These are phyloP conservation scores for Origma solitaria DNA, from an alignment of 2,113 vertebrate genomes.

Conservation along the genomic window DNA sequence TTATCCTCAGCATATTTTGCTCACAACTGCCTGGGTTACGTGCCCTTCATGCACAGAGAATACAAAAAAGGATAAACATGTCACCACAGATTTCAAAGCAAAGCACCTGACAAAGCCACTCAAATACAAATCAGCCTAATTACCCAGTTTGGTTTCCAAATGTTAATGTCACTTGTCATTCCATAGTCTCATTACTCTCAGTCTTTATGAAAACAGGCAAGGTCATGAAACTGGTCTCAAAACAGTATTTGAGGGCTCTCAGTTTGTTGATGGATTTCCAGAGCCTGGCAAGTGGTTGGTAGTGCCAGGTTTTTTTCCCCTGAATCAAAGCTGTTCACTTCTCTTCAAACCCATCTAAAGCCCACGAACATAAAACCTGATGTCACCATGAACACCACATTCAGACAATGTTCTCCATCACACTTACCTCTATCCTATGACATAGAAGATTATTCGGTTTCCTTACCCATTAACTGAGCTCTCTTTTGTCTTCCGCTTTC, in stretches of 20 bases:
- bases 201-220: neutral
- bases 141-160: constrained; percentile 15
- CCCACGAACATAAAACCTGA: neutral
- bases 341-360: neutral
- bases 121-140: constrained; percentile 16
- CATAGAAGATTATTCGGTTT: fast-evolving
- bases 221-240: constrained; percentile 26
- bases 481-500: neutral
- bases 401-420: neutral
- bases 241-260: neutral
- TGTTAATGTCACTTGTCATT: neutral
- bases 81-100: neutral
- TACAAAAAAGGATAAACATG: neutral
- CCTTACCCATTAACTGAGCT: constrained; percentile 60
- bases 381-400: neutral
- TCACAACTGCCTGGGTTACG: neutral
- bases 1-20: neutral
- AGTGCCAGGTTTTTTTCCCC: neutral
- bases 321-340: neutral
- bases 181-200: neutral
- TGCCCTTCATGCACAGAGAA: neutral
- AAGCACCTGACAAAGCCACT: neutral
- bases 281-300: neutral
- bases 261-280: neutral
- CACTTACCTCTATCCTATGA: neutral